Evolutionary conservation across 1,140 invertebrate species (phyloP).

Genomic region (Colletes gigas): DNA sequence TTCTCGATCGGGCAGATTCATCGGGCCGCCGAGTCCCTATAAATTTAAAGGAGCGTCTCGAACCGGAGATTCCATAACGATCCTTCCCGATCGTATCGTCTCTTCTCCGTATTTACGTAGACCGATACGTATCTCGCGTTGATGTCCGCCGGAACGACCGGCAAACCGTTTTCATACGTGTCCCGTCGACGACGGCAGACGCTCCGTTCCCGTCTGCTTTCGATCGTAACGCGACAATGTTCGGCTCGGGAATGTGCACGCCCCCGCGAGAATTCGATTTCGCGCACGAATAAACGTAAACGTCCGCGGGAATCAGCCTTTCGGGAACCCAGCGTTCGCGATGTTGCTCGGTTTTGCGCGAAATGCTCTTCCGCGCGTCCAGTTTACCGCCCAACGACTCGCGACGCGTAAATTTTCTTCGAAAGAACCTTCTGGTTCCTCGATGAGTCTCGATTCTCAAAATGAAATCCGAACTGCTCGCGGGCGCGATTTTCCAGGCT

Average conservation of each 20-base stretch:
- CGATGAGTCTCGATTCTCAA: neutral
- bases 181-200: neutral
- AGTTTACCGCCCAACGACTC: too few relatives aligned
- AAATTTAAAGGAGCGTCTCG: conserved; percentile 30
- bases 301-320: neutral
- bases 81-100: conserved; percentile 31
- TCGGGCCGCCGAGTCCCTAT: conserved; percentile 13
- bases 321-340: neutral
- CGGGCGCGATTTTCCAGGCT: neutral
- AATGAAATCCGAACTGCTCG: neutral
- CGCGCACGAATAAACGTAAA: conserved; percentile 12
- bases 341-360: neutral
- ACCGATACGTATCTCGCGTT: conserved; percentile 23
- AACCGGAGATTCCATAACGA: conserved; percentile 30
- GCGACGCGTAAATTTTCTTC: too few relatives aligned
- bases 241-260: neutral
- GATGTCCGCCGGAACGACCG: neutral
- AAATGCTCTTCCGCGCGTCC: neutral
- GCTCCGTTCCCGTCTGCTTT: neutral
- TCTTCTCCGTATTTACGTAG: conserved; percentile 42
- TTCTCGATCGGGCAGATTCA: conserved; percentile 40
- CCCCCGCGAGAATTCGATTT: conserved; percentile 12
- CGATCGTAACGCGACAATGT: conserved; percentile 7
- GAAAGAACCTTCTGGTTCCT: neutral
- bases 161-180: neutral